phyloP scores from a whole-genome alignment of 2,113 vertebrate genomes.

The Caranx ignobilis region DNA sequence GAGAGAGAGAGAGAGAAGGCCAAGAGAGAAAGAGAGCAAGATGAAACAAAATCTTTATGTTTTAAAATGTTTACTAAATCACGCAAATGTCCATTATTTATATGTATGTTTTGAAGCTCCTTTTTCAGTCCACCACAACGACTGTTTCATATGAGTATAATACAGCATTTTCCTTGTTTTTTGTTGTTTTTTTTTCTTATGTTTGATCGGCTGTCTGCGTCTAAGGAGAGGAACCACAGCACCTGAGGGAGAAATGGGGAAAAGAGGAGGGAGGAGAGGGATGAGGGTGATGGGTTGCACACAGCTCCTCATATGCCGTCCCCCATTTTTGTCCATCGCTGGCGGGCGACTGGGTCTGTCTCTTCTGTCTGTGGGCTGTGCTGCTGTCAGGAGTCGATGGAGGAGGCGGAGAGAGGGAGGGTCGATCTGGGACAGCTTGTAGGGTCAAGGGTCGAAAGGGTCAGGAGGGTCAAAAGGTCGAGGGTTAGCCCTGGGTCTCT shows the following conservation, averaged over 20 bases:
- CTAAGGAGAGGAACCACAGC: constrained; percentile 72
- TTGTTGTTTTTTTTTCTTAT: background rate
- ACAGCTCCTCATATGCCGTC: constrained; percentile 67
- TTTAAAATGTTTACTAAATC: constrained; percentile 64
- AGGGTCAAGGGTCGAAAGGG: constrained; percentile 54
- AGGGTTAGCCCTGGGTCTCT: constrained; percentile 83
- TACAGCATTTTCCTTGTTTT: constrained; percentile 67
- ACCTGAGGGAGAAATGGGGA: constrained; percentile 68
- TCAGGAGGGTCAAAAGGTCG: constrained; percentile 28
- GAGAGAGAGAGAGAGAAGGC: constrained; percentile 32
- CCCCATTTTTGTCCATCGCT: constrained; percentile 43
- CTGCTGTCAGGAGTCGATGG: constrained; percentile 52
- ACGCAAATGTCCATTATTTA: constrained; percentile 54
- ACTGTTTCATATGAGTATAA: constrained; percentile 68
- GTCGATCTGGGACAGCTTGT: constrained; percentile 19
- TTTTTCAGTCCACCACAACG: constrained; percentile 51
- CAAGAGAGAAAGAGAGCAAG: constrained; percentile 58
- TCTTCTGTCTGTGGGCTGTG: constrained; percentile 55
- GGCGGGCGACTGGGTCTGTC: constrained; percentile 46
- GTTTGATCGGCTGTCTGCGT: constrained; percentile 67
- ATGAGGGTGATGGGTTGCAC: constrained; percentile 33
- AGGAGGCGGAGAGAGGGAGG: constrained; percentile 36
- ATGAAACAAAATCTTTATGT: constrained; percentile 59
- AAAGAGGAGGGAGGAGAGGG: constrained; percentile 29
- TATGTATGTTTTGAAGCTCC: constrained; percentile 57